Evolutionary conservation across 2,888 invertebrate genomes (phyloP), one percentile per base, ranked within the genome.

Genomic region (Caenorhabditis imperialis): DNA sequence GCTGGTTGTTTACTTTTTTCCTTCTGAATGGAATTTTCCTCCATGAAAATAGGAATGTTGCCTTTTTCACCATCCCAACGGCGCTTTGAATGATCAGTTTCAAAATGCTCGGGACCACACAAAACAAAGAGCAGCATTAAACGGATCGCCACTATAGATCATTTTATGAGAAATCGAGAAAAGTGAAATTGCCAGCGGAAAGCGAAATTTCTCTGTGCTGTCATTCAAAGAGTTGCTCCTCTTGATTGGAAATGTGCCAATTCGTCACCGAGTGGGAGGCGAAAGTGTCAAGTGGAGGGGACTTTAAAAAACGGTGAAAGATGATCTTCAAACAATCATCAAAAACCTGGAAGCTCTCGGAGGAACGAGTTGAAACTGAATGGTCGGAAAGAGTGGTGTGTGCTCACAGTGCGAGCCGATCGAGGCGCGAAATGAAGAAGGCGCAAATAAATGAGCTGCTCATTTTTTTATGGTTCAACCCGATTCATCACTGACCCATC

Each of bases 171-270:
- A 2, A 8, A 37, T 7, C n/a, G 16, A 35, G 23, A 35, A 33
- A 14, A 38, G 14, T n/a, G 35, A 12, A 16, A 7, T 12, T n/a
- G n/a, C 12, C 33, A 22, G 40, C 8, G 16, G 10, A 53, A 44
- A 33, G 25, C 33, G 55, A 33, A 37, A 44, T 30, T 42, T 54
- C 47, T 35, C 54, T 45, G 30, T 20, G 50, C 61, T 53, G 51
- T 62, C 61, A 62, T 62, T 62, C 61, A 62, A 47, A 44, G 23
- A 33, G 35, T 37, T n/a, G 5, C 53, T 47, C 20, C 30, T 62
- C 54, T 54, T 63, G 54, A 63, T 62, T 62, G 38, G 53, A 48
- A 22, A 2, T 23, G 48, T 48, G 48, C 48, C 48, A 48, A 33
- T 47, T 33, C 30, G 30, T 30, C 18, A 48, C 20, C 6, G 7